Percentiles rank a stretch among this genome's conserved stretches.
phyloP scores from a whole-genome alignment of 2,797 vertebrate genomes.

The Melanotaenia trifasciata region DNA sequence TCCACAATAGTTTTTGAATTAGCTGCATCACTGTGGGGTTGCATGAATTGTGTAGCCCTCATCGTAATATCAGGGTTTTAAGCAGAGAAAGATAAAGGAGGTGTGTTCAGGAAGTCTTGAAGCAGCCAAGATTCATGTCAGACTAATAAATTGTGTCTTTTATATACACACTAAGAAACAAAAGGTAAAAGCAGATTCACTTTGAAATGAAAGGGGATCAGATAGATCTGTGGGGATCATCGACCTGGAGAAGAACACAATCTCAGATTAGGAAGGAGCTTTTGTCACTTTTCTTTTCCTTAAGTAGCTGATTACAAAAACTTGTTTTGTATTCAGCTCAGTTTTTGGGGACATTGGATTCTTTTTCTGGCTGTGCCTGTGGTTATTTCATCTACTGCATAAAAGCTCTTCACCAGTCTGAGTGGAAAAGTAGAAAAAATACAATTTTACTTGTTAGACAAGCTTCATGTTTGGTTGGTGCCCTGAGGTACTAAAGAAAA shows the following conservation, averaged over 20 bases:
- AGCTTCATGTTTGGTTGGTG: constrained; percentile 17
- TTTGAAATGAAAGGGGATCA: constrained; percentile 41
- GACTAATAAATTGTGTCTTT: constrained; percentile 54
- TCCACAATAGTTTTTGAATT: constrained; percentile 23
- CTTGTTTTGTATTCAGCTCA: constrained; percentile 25
- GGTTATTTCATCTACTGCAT: constrained; percentile 36
- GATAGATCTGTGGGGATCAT: background rate
- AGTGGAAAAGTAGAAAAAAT: constrained; percentile 29
- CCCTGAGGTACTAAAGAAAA: background rate
- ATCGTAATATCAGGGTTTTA: constrained; percentile 50
- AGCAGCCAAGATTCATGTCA: constrained; percentile 18
- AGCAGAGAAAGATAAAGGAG: constrained; percentile 38
- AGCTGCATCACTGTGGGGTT: constrained; percentile 27
- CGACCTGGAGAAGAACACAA: constrained; percentile 20
- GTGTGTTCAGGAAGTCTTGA: constrained; percentile 27
- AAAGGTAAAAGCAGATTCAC: constrained; percentile 42
- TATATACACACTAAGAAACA: constrained; percentile 40
- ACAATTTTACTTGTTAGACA: constrained; percentile 5
- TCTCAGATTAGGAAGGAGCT: constrained; percentile 18
- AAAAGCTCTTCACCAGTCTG: constrained; percentile 24
- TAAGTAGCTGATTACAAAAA: constrained; percentile 8
- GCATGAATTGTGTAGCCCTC: constrained; percentile 14
- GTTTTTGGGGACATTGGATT: constrained; percentile 23
- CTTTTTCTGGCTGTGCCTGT: constrained; percentile 4
- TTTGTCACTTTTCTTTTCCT: constrained; percentile 19